Conservation (phyloP, 2,797 vertebrate species). For the Sebastes paucispinis region DNA sequence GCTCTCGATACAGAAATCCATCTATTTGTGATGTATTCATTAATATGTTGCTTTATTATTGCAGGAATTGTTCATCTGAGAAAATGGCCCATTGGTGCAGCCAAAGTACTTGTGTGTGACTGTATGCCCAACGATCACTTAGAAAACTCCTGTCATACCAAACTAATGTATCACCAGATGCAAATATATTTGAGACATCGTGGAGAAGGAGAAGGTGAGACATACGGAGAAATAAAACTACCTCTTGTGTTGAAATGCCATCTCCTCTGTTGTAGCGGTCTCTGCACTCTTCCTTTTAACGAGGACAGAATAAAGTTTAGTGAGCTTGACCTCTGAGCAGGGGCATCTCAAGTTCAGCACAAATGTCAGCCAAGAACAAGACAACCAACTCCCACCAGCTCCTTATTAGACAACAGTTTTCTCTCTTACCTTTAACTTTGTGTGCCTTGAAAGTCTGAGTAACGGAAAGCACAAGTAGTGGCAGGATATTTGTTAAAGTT, state of each 20-base stretch:
- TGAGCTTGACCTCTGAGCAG: slow-evolving; percentile 34
- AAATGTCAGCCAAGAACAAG: slow-evolving; percentile 34
- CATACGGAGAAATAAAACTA: neutral
- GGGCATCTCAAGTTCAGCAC: slow-evolving; percentile 14
- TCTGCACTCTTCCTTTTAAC: slow-evolving; percentile 26
- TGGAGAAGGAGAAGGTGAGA: neutral
- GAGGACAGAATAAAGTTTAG: slow-evolving; percentile 11
- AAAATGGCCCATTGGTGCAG: neutral
- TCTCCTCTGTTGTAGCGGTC: neutral
- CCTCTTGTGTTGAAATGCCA: slow-evolving; percentile 4
- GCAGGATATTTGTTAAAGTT: no score
- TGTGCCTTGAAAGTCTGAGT: neutral
- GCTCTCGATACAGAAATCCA: slow-evolving; percentile 37
- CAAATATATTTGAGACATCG: neutral
- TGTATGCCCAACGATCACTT: neutral
- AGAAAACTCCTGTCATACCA: neutral
- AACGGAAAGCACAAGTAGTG: neutral
- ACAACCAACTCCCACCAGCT: neutral
- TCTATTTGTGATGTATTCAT: slow-evolving; percentile 13
- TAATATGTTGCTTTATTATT: slow-evolving; percentile 19
- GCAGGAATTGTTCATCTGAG: neutral
- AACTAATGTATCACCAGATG: neutral
- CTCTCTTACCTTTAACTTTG: neutral
- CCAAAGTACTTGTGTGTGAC: neutral
- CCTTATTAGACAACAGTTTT: neutral